These are phyloP conservation scores for Idaea straminata DNA, from an alignment of 2,888 invertebrate species.

Conservation along the genomic window DNA sequence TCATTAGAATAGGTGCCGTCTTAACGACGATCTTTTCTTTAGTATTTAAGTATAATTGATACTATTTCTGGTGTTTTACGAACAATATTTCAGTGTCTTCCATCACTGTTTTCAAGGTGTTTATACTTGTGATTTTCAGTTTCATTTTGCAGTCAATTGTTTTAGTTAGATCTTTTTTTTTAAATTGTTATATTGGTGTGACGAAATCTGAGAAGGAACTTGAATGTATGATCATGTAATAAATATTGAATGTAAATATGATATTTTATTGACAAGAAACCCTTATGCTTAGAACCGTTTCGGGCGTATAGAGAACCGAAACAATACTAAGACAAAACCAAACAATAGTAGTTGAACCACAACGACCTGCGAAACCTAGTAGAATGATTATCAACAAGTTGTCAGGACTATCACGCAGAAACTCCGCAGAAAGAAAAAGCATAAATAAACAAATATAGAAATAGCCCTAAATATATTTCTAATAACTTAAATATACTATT, in stretches of 20 bases:
- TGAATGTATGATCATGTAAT: conserved; percentile 74
- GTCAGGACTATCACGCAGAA: no score
- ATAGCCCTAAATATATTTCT: no score
- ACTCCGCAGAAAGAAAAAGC: no score
- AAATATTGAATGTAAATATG: conserved; percentile 62
- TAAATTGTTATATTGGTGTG: conserved; percentile 66
- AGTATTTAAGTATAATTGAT: conserved; percentile 31
- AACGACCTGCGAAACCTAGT: no score
- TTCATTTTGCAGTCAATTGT: conserved; percentile 58
- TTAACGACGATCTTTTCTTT: conserved; percentile 33
- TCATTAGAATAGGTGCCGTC: conserved; percentile 17
- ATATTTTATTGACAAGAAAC: conserved; percentile 36
- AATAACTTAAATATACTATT: no score
- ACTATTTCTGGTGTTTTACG: not conserved
- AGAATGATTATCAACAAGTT: no score
- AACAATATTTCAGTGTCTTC: conserved; percentile 65
- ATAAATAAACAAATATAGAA: no score
- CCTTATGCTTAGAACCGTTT: not conserved
- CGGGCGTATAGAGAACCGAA: no score
- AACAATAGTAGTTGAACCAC: no score
- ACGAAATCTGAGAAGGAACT: conserved; percentile 63
- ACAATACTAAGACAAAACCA: no score
- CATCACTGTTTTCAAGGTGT: conserved; percentile 54
- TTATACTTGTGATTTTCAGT: conserved; percentile 58
- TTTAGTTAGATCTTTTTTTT: conserved; percentile 48